Percentiles rank a stretch among this genome's conserved stretches.
phyloP scores from a whole-genome alignment of 2,113 vertebrate genomes.

The Globicephala melas region DNA sequence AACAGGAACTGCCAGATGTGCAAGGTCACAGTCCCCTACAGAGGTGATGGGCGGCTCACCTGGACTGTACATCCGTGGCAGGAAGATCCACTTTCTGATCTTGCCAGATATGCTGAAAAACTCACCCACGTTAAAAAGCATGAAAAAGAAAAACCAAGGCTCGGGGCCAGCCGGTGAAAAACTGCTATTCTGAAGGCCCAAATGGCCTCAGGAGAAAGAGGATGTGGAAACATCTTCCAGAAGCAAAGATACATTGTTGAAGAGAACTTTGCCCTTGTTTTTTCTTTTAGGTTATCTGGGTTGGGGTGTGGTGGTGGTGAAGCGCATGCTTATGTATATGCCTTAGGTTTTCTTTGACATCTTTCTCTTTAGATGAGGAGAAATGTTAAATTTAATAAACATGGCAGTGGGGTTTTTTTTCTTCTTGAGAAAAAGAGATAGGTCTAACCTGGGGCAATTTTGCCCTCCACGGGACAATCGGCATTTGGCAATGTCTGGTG shows the following conservation, averaged over 20 bases:
- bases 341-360: neutral
- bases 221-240: slow-evolving; percentile 96
- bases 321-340: neutral
- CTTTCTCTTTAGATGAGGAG: slow-evolving; percentile 35
- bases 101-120: slow-evolving; percentile 96
- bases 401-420: slow-evolving; percentile 65
- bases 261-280: neutral
- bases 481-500: neutral
- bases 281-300: neutral
- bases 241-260: slow-evolving; percentile 88
- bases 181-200: slow-evolving; percentile 98
- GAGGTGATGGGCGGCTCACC: slow-evolving; percentile 92
- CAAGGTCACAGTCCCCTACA: slow-evolving; percentile 94
- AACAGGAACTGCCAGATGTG: slow-evolving; percentile 87
- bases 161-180: slow-evolving; percentile 94
- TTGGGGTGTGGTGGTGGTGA: neutral
- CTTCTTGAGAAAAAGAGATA: slow-evolving; percentile 75
- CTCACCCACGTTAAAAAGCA: slow-evolving; percentile 95
- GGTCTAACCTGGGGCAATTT: neutral
- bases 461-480: no score
- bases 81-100: slow-evolving; percentile 96
- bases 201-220: slow-evolving; percentile 87
- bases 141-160: slow-evolving; percentile 97
- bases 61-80: slow-evolving; percentile 96
- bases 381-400: slow-evolving; percentile 54